A percentile compares a stretch with the other conserved stretches of the same genome.
phyloP scores from a whole-genome alignment of 1,140 invertebrate genomes.

The Drosophila rhopaloa region DNA sequence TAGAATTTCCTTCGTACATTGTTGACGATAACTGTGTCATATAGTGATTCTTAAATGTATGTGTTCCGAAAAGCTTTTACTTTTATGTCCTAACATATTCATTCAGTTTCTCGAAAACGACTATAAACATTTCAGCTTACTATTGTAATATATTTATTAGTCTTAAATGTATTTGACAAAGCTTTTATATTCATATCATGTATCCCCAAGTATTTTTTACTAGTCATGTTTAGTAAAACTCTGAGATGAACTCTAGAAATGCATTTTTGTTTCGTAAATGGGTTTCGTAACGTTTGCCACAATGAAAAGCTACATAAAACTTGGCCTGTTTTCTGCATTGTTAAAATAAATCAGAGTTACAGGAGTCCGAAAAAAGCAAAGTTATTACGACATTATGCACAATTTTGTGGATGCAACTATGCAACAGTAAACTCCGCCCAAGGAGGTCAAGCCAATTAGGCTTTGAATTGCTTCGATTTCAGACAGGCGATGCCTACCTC shows the following conservation, averaged over 20 bases:
- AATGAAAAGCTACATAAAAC: no score
- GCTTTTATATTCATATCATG: neutral
- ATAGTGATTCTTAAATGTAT: slow-evolving; percentile 2
- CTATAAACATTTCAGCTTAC: neutral
- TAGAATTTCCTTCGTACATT: slow-evolving; percentile 1
- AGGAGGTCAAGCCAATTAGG: slow-evolving; percentile 70
- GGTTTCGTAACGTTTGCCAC: no score
- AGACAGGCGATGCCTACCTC: slow-evolving; percentile 41
- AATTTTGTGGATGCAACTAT: slow-evolving; percentile 21
- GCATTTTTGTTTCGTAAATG: no score
- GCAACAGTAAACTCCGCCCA: slow-evolving; percentile 7
- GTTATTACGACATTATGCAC: slow-evolving; percentile 15
- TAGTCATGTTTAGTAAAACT: slow-evolving; percentile 18
- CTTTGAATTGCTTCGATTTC: slow-evolving; percentile 16
- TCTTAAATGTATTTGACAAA: slow-evolving; percentile 8
- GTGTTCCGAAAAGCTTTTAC: slow-evolving; percentile 3
- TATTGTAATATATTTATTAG: slow-evolving; percentile 6
- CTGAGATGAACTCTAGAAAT: neutral
- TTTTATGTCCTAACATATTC: slow-evolving; percentile 4
- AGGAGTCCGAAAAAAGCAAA: neutral
- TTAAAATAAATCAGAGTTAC: neutral
- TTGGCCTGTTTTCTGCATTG: neutral
- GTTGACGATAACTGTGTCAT: neutral
- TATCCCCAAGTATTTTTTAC: slow-evolving; percentile 16
- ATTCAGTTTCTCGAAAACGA: neutral